Conservation (phyloP, 37 sponge, comb jelly and placozoan species). For the Beroe forskalii region DNA sequence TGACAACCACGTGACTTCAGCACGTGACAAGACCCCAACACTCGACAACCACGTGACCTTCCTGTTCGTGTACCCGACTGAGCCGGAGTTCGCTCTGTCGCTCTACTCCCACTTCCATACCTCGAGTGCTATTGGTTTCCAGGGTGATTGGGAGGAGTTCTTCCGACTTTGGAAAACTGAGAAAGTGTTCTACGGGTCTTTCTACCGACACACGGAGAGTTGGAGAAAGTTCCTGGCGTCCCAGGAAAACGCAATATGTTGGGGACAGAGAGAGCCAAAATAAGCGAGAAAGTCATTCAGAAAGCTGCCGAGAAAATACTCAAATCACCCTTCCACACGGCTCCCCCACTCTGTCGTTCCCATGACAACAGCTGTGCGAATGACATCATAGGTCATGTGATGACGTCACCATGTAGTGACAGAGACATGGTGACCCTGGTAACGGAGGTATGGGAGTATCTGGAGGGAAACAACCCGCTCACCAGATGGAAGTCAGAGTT, state of each 20-base stretch:
- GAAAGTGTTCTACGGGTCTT: slow-evolving; percentile 60
- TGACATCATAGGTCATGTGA: background rate
- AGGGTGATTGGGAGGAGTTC: slow-evolving; percentile 22
- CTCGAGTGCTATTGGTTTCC: slow-evolving; percentile 15
- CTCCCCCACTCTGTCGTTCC: background rate
- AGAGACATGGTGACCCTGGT: background rate
- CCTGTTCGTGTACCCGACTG: slow-evolving; percentile 50
- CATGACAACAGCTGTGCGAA: background rate
- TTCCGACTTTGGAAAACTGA: slow-evolving; percentile 42
- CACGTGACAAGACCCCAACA: too few species aligned
- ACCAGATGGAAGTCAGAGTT: slow-evolving; percentile 24
- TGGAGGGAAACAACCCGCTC: slow-evolving; percentile 9
- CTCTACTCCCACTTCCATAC: slow-evolving; percentile 46
- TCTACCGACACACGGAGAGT: background rate
- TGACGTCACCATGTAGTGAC: background rate
- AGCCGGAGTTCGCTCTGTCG: slow-evolving; percentile 46
- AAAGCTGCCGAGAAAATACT: background rate
- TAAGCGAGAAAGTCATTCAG: background rate
- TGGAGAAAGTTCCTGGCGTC: background rate
- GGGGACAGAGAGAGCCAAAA: background rate
- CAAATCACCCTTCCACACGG: background rate
- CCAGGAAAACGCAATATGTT: background rate
- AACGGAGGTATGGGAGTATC: background rate
- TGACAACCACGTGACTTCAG: too few species aligned
- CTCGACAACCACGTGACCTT: slow-evolving; percentile 3